These are phyloP conservation scores for Chiroxiphia lanceolata DNA, from an alignment of 2,797 vertebrate genomes.

Conservation along the genomic window DNA sequence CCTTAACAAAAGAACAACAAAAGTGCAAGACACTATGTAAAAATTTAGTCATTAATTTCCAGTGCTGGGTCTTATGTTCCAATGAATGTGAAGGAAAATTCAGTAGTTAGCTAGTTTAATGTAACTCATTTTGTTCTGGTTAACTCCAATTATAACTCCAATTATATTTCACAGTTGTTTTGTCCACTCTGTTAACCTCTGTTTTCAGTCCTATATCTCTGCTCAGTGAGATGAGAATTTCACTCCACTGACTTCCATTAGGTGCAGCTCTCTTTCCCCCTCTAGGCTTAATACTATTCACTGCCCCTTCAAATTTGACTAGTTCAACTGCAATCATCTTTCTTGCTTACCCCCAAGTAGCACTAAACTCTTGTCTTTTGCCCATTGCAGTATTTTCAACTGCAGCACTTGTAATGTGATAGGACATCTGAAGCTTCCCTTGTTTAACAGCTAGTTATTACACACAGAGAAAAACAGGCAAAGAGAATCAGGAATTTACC, in stretches of 20 bases:
- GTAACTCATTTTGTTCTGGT: not conserved
- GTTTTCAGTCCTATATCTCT: not conserved
- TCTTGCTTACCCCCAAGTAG: not conserved
- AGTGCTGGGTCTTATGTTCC: not conserved
- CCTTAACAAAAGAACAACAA: not conserved
- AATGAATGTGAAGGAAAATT: not conserved
- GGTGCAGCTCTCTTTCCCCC: not conserved
- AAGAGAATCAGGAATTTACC: not conserved
- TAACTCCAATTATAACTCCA: not conserved
- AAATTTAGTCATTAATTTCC: not conserved
- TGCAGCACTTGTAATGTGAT: not conserved
- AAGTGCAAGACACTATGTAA: not conserved
- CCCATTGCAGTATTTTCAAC: not conserved
- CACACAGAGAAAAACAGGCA: not conserved
- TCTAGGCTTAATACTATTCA: not conserved
- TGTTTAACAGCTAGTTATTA: not conserved
- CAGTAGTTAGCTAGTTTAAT: not conserved
- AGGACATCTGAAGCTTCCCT: not conserved
- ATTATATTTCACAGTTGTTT: not conserved
- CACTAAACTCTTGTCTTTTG: not conserved
- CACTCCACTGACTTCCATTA: not conserved
- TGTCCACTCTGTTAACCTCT: constrained; percentile 5
- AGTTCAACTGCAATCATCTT: not conserved
- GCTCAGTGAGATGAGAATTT: not conserved
- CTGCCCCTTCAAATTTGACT: constrained; percentile 11